These are phyloP conservation scores for Arge pagana DNA, from an alignment of 2,888 invertebrate genomes.

Conservation along the genomic window DNA sequence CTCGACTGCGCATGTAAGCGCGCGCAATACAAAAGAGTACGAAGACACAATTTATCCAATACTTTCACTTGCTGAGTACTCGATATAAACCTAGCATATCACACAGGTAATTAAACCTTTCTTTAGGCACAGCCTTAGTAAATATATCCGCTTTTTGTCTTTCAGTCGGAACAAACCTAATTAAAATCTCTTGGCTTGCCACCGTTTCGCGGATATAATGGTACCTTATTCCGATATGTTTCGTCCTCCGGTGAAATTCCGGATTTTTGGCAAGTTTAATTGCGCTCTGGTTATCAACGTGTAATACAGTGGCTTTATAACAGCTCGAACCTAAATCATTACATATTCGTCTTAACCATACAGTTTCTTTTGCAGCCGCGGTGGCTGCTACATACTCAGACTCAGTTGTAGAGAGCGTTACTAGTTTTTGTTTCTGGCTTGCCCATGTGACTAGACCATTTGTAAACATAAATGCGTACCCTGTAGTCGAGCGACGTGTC, in stretches of 20 bases:
- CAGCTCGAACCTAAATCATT: not conserved
- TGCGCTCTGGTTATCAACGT: conserved; percentile 31
- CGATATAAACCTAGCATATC: not conserved
- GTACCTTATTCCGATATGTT: conserved; percentile 29
- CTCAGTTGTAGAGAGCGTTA: conserved; percentile 28
- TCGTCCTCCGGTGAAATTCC: conserved; percentile 23
- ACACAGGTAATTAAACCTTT: not conserved
- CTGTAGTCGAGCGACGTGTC: conserved; percentile 31
- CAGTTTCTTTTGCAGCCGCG: not conserved
- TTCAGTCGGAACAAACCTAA: conserved; percentile 3
- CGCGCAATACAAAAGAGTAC: not conserved
- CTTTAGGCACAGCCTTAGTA: conserved; percentile 9
- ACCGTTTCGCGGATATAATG: conserved; percentile 7
- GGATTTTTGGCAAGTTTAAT: conserved; percentile 18
- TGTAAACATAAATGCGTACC: conserved; percentile 7
- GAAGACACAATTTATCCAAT: conserved; percentile 1
- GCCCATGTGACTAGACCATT: conserved; percentile 10
- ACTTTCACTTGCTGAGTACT: conserved; percentile 12
- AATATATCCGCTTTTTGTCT: conserved; percentile 8
- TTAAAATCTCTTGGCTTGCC: not conserved
- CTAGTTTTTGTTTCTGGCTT: conserved; percentile 1
- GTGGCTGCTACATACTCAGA: conserved; percentile 6
- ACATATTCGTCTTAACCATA: not conserved
- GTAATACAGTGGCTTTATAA: not conserved
- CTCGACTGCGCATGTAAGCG: not conserved